A percentile compares a stretch with the other conserved stretches of the same genome.
phyloP scores from a whole-genome alignment of 2,797 vertebrate species.

The Paedocypris micromegethes region DNA sequence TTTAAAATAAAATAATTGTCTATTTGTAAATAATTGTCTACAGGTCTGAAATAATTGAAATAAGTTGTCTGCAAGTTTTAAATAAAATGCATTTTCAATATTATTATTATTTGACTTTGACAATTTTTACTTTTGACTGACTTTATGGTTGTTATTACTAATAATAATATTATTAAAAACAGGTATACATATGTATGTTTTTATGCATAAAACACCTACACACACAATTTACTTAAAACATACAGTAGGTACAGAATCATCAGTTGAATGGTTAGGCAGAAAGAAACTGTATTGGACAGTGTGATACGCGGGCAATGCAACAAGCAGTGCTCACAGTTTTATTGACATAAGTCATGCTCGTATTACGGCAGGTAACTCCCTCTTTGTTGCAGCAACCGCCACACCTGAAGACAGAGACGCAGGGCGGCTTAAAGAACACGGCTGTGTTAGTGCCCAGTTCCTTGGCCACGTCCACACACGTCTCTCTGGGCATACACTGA shows the following conservation, averaged over 20 bases:
- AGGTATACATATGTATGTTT: too few relatives aligned
- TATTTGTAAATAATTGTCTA: too few relatives aligned
- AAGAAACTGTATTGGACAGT: not conserved
- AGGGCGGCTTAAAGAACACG: conserved; percentile 94
- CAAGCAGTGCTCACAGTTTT: conserved; percentile 80
- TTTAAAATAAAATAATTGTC: too few relatives aligned
- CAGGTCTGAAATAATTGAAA: too few relatives aligned
- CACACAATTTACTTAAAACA: too few relatives aligned
- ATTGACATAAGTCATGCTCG: conserved; percentile 80
- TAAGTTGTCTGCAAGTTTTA: too few relatives aligned
- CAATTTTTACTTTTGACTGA: not conserved
- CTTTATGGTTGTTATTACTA: too few relatives aligned
- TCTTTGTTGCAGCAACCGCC: conserved; percentile 95
- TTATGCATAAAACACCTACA: too few relatives aligned
- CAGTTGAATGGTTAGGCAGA: not conserved
- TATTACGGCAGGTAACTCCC: conserved; percentile 84
- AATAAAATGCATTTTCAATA: not conserved
- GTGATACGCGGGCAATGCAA: conserved; percentile 30
- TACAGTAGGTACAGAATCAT: not conserved
- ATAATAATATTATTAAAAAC: too few relatives aligned
- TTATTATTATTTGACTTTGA: not conserved
- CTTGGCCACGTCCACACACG: conserved; percentile 88
- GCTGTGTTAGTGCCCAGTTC: conserved; percentile 83
- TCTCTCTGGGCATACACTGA: conserved; percentile 90
- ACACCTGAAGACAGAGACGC: conserved; percentile 83